Evolutionary conservation across 2,888 invertebrate species (phyloP), one percentile per base, ranked within the genome.

Genomic region (Melanargia galathea): DNA sequence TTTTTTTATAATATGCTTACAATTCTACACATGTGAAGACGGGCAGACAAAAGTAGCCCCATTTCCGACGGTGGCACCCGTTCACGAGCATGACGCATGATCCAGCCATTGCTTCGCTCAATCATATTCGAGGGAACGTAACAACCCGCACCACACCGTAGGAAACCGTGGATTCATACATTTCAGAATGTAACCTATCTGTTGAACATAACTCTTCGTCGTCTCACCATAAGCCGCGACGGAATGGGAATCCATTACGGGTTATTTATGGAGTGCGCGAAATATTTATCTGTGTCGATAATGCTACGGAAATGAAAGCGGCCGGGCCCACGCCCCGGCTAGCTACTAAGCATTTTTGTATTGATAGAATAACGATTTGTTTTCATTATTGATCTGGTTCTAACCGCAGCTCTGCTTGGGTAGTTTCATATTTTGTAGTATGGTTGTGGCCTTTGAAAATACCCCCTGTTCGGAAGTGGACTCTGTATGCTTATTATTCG

Each of bases 261-360:
- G 83, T 86, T 90, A 90, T 90, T 90, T 90, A 90, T 90, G 86
- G 82, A 82, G 84, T 83, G 81, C 80, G 80, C 81, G 86, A 90
- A 90, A 90, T 90, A 90, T 90, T 90, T 90, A 90, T 90, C 89
- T 84, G 81, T 74, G 77, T 78, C 85, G 87, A 87, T 88, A 87
- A 87, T 85, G 81, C 76, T 74, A 77, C 77, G 86, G 87, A 87
- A 87, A 87, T 86, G 85, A 82, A 84, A 78, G 51, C 66, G 64
- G 59, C 59, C 68, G 45, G 49, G 60, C 55, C 62, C 55, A 16
- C 52, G 52, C 52, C 35, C 52, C 6, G 4, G n/a, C 2, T 63
- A 30, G 56, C 58, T 64, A 54, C 67, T 68, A 65, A 70, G 62
- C 65, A 63, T 65, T 60, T 69, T 67, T 69, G 59, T 68, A 66